Evolutionary conservation across 2,797 vertebrate genomes (phyloP).

Genomic region (Sarcophilus harrisii): DNA sequence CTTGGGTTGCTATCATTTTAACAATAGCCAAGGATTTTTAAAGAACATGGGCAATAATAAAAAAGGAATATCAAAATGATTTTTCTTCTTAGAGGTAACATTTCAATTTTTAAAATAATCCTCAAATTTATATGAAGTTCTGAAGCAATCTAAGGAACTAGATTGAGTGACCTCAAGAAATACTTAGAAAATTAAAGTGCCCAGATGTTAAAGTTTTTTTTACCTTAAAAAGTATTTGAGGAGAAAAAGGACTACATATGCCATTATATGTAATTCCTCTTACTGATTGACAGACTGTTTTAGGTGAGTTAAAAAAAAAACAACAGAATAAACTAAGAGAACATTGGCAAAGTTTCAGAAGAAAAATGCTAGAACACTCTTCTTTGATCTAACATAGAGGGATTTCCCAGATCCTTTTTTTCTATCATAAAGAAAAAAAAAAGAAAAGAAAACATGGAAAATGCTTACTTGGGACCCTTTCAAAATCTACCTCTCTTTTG

Average conservation of each 20-base stretch:
- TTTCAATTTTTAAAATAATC: conserved; percentile 21
- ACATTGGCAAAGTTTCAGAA: conserved; percentile 20
- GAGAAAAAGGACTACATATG: conserved; percentile 12
- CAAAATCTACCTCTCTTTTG: background rate
- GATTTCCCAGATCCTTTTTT: background rate
- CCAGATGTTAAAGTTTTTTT: conserved; percentile 24
- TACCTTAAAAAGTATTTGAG: conserved; percentile 28
- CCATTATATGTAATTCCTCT: conserved; percentile 14
- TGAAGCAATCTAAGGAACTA: conserved; percentile 28
- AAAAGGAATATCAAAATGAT: conserved; percentile 15
- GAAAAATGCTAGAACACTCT: background rate
- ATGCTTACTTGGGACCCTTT: background rate
- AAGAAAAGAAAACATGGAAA: background rate
- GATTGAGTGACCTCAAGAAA: conserved; percentile 54
- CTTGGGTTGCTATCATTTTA: conserved; percentile 16
- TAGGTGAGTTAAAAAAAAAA: background rate
- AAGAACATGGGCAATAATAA: conserved; percentile 2
- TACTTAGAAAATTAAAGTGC: conserved; percentile 20
- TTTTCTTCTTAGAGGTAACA: conserved; percentile 37
- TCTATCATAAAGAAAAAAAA: background rate
- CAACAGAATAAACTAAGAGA: conserved; percentile 27
- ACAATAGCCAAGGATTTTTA: conserved; percentile 6
- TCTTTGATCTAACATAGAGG: background rate
- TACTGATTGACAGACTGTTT: conserved; percentile 1
- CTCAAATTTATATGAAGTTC: conserved; percentile 38